Evolutionary conservation across 2,113 vertebrate species (phyloP), one percentile per base, ranked within the genome.

Genomic region (Osmerus mordax): DNA sequence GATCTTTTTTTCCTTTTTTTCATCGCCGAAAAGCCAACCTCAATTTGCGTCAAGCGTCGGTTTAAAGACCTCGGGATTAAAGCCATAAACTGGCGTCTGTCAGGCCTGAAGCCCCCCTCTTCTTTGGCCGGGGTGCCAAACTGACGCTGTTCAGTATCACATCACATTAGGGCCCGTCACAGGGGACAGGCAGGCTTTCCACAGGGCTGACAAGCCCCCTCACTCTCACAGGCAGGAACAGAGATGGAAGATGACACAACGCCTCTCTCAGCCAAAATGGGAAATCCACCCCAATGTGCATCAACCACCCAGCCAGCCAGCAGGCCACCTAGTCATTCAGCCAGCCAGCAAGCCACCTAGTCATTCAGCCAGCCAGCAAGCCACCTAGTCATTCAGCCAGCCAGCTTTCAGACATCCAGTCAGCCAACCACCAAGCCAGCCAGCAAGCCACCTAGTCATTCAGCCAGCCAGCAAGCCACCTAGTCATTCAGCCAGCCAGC

Each of bases 1-100:
- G 23, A 70, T 76, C 60, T 64, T 62, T 79, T 62, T 36, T 36
- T 19, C 32, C 85, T 85, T 81, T 88, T 86, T 86, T 81, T 76
- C 60, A 63, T 73, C 80, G 84, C 89, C 91, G 92, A 94, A 94
- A 94, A 97, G 95, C 93, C 97, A 98, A 94, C 94, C 94, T 98
- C 95, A 95, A 97, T 98, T 97, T 98, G 94, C 94, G 94, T 99
- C 96, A 98, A 98, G 93, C 91, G 93, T 90, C 55, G 92, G 94
- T 95, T 98, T 96, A 94, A 96, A 96, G 94, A 96, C 92, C 91
- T 93, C 93, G 94, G 94, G 94, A 98, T 96, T 97, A 96, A 95
- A 96, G 95, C 94, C 95, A 93, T 96, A 96, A 98, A 97, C 93
- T 95, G 94, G 91, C 93, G 90, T 94, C 96, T 97, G 97, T 98